Evolutionary conservation across 2,113 vertebrate genomes (phyloP), one percentile per base, ranked within the genome.

Genomic region (Percina caprodes): DNA sequence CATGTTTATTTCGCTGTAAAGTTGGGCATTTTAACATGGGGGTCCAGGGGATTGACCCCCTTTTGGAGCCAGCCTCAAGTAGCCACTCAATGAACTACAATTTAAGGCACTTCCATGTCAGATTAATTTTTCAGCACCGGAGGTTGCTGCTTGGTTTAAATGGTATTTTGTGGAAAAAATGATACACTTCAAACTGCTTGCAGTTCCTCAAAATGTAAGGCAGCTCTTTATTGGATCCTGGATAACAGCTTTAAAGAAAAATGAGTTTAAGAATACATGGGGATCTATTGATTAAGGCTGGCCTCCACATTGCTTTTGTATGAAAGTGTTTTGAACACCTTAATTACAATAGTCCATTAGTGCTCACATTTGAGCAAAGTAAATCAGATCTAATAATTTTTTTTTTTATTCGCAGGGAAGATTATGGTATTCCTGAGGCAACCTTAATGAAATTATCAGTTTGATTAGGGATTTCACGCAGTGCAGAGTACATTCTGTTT

Each of bases 361-460:
- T 42, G 74, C 35, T 83, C 56, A 51, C 68, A 70, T 68, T 59
- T 62, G 69, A 76, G 68, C 30, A 16, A 71, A 86, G 71, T 70
- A 59, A 80, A 86, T 87, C 54, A 68, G 63, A 81, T 51, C 55
- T 48, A 79, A 89, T 90, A 71, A 74, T 71, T 77, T 83, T 89
- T 85, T 71, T 73, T 89, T 85, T 71, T 70, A 91, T 80, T 89
- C 66, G 30, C 52, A 4, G 68, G 73, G 70, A 81, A 79, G 60
- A 90, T 89, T 65, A 81, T 67, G 86, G 87, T 56, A 60, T 91
- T 92, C 87, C 83, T 88, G 76, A 73, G 81, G 86, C 73, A 0
- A 87, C 69, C 66, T 70, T 90, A 85, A 89, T 90, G 71, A 89
- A 89, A 90, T 91, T 84, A 88, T 62, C 58, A 66, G 83, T 90